Base-by-base conservation (phyloP, 2,888 invertebrate species). In the Phrixothrix hirtus region DNA sequence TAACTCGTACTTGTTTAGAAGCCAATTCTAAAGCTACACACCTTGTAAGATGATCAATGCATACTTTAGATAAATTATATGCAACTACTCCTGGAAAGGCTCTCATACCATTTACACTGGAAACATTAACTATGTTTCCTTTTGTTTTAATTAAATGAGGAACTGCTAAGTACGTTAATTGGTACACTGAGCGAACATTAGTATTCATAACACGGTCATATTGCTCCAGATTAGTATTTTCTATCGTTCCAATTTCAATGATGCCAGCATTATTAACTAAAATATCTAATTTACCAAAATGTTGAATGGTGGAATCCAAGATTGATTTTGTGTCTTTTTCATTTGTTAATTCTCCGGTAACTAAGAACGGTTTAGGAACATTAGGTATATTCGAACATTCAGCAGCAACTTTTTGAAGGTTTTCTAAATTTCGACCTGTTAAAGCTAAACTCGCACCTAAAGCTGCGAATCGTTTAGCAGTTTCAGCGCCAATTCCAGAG, bases 101-200 rank as follows among this genome's bases (percentile, higher is more conserved):
- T 67, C 95, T 80, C 14, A 94, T 81, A 1, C 97, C 97, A 67
- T 89, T 91, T 0, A 97, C 93, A 72, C 95, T 95, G 1, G 96
- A 97, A 0, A 98, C 90, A 73, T 97, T 98, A 0, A 98, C 95
- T 63, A 96, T 88, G 61, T 86, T 91, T n/a, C 95, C 95, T 75
- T 92, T 89, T 0, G 86, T 83, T 74, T 86, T 82, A 1, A 92
- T 78, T 12, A 97, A 79, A 76, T 95, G 85, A 0, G 96, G 95
- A 0, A 91, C 88, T 2, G 94, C 90, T 37, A 95, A 72, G 85
- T 88, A 90, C 0, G 92, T 95, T 57, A 96, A 73, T 53, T 90
- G 84, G 69, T 89, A 90, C 11, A 91, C 79, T 0, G 89, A 83
- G 53, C 94, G 84, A 0, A 95, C 87, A 74, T 98, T 98, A 1